phyloP scores from a whole-genome alignment of 1,140 invertebrate species.

The Sinonovacula constricta region DNA sequence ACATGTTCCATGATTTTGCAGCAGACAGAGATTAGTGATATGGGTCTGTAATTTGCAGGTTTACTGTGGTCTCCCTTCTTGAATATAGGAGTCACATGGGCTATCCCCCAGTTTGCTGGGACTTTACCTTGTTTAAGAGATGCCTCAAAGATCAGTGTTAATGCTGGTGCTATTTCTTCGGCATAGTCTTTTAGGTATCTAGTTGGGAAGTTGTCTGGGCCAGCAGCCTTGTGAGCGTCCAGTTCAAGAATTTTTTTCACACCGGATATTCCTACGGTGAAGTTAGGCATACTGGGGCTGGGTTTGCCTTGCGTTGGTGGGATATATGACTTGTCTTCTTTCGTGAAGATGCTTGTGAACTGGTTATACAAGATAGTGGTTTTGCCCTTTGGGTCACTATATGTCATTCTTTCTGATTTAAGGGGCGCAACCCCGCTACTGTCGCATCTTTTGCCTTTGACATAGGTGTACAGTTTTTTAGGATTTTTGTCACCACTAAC shows the following conservation, averaged over 20 bases:
- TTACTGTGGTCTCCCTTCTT: slow-evolving; percentile 17
- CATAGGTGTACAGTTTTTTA: slow-evolving; percentile 27
- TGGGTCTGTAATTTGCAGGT: slow-evolving; percentile 39
- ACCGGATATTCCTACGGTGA: not conserved
- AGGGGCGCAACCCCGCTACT: slow-evolving; percentile 20
- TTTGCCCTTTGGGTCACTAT: slow-evolving; percentile 28
- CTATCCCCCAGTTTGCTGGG: slow-evolving; percentile 11
- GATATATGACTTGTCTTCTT: slow-evolving; percentile 18
- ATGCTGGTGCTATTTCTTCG: not conserved
- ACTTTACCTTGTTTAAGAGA: slow-evolving; percentile 7
- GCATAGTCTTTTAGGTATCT: not conserved
- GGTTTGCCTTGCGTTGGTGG: slow-evolving; percentile 13
- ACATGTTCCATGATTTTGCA: slow-evolving; percentile 47
- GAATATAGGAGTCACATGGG: slow-evolving; percentile 7
- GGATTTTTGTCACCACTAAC: slow-evolving; percentile 17
- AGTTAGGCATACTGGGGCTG: slow-evolving; percentile 7
- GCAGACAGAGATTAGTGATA: slow-evolving; percentile 39
- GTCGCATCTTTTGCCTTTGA: slow-evolving; percentile 40
- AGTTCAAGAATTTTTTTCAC: slow-evolving; percentile 23
- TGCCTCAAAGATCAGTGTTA: not conserved
- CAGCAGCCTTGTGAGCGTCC: slow-evolving; percentile 1
- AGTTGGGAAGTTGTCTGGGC: slow-evolving; percentile 9
- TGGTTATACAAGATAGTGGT: slow-evolving; percentile 37
- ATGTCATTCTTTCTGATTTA: not conserved
- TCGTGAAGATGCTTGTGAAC: slow-evolving; percentile 33